A percentile compares a stretch with the other conserved stretches of the same genome.
Evolutionary conservation across 2,797 vertebrate species (phyloP).

Genomic region (Adrianichthys oophorus): DNA sequence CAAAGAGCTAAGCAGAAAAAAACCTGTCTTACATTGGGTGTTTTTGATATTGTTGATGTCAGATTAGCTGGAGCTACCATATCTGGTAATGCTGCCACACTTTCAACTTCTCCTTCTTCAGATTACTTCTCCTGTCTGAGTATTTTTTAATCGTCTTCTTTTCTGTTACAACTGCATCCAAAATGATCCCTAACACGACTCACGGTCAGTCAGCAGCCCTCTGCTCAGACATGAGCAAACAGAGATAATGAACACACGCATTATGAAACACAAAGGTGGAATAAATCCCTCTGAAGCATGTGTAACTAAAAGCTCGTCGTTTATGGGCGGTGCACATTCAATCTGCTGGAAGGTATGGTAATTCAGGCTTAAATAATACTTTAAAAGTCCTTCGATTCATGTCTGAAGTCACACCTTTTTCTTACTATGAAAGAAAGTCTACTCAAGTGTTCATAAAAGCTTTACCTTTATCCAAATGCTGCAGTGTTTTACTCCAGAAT

Average conservation of each 20-base stretch:
- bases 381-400: no score
- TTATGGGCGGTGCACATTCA: background rate
- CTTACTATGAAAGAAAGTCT: background rate
- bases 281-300: background rate
- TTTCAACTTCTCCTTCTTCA: no score
- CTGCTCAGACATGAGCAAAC: constrained; percentile 20
- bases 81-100: no score
- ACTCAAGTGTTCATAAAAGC: constrained; percentile 9
- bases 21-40: no score
- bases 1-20: no score
- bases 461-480: constrained; percentile 24
- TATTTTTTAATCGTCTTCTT: no score
- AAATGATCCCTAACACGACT: constrained; percentile 14
- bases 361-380: no score
- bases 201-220: constrained; percentile 46
- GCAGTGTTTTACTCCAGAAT: constrained; percentile 11
- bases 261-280: background rate
- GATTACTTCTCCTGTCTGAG: no score
- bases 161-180: no score
- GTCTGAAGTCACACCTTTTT: background rate
- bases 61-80: no score
- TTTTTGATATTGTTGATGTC: no score
- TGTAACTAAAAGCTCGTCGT: background rate
- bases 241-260: constrained; percentile 16
- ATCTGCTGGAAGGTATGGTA: no score